Evolutionary conservation across 2,888 invertebrate genomes (phyloP).

Genomic region (Caenorhabditis sp.): DNA sequence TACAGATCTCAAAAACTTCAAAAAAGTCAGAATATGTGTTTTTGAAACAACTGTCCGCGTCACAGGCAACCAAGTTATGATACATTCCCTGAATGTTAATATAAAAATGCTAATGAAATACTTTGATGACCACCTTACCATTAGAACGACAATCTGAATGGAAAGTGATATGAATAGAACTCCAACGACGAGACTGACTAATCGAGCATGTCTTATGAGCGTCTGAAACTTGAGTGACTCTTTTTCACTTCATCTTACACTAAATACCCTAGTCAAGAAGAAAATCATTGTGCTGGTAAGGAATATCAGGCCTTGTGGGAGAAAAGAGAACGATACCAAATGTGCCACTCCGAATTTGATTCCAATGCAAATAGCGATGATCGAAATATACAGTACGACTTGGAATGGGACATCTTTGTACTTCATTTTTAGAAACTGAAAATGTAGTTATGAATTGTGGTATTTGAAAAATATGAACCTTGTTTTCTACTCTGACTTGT

Average conservation of each 20-base stretch:
- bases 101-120: too few species aligned
- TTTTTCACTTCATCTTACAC: too few species aligned
- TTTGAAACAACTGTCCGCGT: conserved; percentile 30
- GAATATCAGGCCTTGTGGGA: conserved; percentile 48
- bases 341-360: conserved; percentile 36
- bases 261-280: conserved; percentile 27
- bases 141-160: conserved; percentile 39
- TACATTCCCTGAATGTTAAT: conserved; percentile 43
- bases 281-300: conserved; percentile 34
- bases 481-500: conserved; percentile 84
- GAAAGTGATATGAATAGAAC: conserved; percentile 45
- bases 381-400: conserved; percentile 34
- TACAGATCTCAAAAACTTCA: conserved; percentile 46
- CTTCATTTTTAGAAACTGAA: conserved; percentile 57
- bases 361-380: conserved; percentile 34
- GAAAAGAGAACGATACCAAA: conserved; percentile 19
- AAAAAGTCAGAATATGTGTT: conserved; percentile 36
- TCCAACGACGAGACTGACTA: conserved; percentile 27
- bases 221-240: conserved; percentile 8
- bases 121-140: too few species aligned
- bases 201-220: conserved; percentile 27
- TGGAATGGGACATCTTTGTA: conserved; percentile 51
- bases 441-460: too few species aligned
- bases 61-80: conserved; percentile 16
- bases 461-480: conserved; percentile 18